These are phyloP conservation scores for Pterostichus niger DNA, from an alignment of 2,888 invertebrate genomes.

Conservation along the genomic window DNA sequence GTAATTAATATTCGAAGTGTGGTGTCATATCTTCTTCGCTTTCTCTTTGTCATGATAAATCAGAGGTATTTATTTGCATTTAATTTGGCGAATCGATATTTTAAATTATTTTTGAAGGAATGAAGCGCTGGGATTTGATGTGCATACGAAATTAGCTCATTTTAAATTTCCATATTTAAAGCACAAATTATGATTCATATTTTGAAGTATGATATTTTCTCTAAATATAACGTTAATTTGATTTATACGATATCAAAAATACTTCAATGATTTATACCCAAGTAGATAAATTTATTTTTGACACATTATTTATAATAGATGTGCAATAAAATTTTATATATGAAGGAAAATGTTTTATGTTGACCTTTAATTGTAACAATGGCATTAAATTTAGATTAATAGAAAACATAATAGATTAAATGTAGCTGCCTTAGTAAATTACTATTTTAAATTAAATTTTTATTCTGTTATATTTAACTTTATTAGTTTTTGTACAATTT, in stretches of 20 bases:
- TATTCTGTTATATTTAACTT: too few species aligned
- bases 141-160: slow-evolving; percentile 10
- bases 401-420: too few species aligned
- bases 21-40: slow-evolving; percentile 31
- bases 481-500: too few species aligned
- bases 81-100: slow-evolving; percentile 40
- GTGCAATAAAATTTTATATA: too few species aligned
- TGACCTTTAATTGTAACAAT: too few species aligned
- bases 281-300: neutral
- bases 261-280: neutral
- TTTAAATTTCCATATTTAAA: slow-evolving; percentile 34
- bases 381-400: too few species aligned
- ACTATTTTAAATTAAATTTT: too few species aligned
- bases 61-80: slow-evolving; percentile 48
- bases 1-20: slow-evolving; percentile 35
- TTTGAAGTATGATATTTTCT: neutral
- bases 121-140: neutral
- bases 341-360: too few species aligned
- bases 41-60: slow-evolving; percentile 49
- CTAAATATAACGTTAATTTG: neutral
- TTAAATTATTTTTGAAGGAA: slow-evolving; percentile 43
- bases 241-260: neutral
- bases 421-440: too few species aligned
- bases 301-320: neutral
- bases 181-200: slow-evolving; percentile 20